Evolutionary conservation across 2,888 invertebrate genomes (phyloP).

Genomic region (Agelastica alni): DNA sequence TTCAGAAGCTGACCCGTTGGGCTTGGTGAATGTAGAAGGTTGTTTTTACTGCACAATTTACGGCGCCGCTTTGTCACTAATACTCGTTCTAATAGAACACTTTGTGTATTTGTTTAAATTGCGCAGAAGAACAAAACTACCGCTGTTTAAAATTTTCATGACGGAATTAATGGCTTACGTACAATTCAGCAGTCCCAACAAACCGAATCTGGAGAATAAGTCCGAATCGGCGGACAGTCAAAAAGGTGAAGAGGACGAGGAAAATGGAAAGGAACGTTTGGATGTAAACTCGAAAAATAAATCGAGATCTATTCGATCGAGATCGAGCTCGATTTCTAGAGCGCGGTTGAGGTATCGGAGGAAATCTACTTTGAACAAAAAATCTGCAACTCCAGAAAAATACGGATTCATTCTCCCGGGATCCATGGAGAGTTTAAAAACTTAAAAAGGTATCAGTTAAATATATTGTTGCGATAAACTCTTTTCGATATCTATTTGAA

Average conservation of each 20-base stretch:
- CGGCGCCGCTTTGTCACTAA: constrained; percentile 41
- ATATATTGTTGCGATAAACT: no score
- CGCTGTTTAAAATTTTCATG: constrained; percentile 37
- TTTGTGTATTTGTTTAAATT: constrained; percentile 35
- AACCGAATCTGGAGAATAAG: constrained; percentile 37
- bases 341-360: constrained; percentile 19
- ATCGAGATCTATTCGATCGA: constrained; percentile 17
- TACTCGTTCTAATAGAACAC: constrained; percentile 42
- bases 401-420: constrained; percentile 35
- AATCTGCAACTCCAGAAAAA: constrained; percentile 18
- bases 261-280: constrained; percentile 6
- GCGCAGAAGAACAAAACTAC: constrained; percentile 35
- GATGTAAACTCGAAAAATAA: constrained; percentile 30
- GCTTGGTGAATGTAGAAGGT: constrained; percentile 46
- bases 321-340: constrained; percentile 21
- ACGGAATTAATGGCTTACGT: constrained; percentile 42
- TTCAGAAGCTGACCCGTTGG: constrained; percentile 43
- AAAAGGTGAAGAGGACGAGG: constrained; percentile 22
- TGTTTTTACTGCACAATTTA: constrained; percentile 47
- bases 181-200: constrained; percentile 43
- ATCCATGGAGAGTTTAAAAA: constrained; percentile 3
- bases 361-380: constrained; percentile 25
- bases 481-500: no score
- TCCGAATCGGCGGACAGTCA: constrained; percentile 25
- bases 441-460: not conserved